Evolutionary conservation across 2,113 vertebrate genomes (phyloP), one percentile per base, ranked within the genome.

Genomic region (Indicator maculatus): DNA sequence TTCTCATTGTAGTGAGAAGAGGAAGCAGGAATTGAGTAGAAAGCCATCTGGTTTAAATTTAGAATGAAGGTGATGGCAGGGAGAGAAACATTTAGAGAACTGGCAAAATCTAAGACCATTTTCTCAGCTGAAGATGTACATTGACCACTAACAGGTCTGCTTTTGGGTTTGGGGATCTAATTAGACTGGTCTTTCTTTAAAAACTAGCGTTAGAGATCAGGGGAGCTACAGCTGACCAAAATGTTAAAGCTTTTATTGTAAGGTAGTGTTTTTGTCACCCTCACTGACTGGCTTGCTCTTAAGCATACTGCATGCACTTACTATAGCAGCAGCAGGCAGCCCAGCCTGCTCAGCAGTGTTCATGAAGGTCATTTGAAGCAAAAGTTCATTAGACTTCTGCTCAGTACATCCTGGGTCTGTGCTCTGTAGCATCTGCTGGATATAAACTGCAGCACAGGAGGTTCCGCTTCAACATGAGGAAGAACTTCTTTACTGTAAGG

Each of bases 21-120:
- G 47, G 47, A 93, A 88, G 39, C 63, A 92, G 70, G 39, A 82
- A 65, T 38, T 60, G 16, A 38, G 44, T 82, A 33, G 45, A 88
- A 95, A 85, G 39, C 15, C 5, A 38, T 90, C 80, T 95, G 71
- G 15, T 94, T 95, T 91, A 86, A 88, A 83, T 74, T 39, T 89
- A 55, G 76, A 77, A 74, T 14, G 11, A 70, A 87, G 58, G 28
- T 83, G 88, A 56, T 94, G 71, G 41, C 83, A 84, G n/a, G 21
- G 58, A 71, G 39, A 79, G 59, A 92, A 87, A 33, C 39, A 58
- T 64, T 66, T 88, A 41, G 86, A 66, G 50, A 76, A 69, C 30
- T 89, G n/a, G 83, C n/a, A 53, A 61, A 95, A 65, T 77, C 53
- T 63, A 74, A 80, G 77, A 71, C 53, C 3, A 1, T 63, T 93